Base-by-base conservation (phyloP, 2,888 invertebrate species). In the Ornithoptera priamus region DNA sequence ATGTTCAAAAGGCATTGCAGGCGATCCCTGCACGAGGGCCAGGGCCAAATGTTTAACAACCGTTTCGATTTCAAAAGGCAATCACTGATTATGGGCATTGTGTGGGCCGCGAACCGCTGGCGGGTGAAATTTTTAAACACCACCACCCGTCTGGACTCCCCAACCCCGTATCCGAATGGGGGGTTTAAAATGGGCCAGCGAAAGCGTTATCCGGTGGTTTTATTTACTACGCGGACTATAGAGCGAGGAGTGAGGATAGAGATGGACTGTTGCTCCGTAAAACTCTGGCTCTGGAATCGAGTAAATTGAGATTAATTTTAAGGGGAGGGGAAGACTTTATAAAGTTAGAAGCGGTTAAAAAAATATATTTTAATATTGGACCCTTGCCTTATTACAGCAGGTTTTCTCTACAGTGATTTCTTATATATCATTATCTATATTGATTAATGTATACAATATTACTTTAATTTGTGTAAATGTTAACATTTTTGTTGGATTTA, bases 31-130 rank as follows among this genome's bases (percentile, higher is more conserved):
- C 53, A 64, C 72, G 69, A 72, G 46, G 18, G 18, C 71, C 73
- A 82, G 84, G 39, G 56, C 59, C 60, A 84, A 68, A 85, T 82
- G 85, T 82, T 82, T 84, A 90, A 88, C 85, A 82, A 87, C 83
- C 88, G 90, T 89, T 88, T 91, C 88, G 85, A 90, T 92, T 90
- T 89, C 92, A 91, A 90, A 91, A 89, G 89, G 89, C 89, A 85
- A 92, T 92, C 88, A 86, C 82, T 90, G 90, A 92, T 92, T 90
- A 88, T 82, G 85, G 80, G 80, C 84, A 90, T 90, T 90, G 90
- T 89, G 81, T 78, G 81, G 80, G 77, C 74, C 67, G 74, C 75
- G 83, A 85, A 75, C 76, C 87, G 86, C 81, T 84, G 87, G 89
- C 75, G 89, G 85, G 88, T 90, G 87, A 92, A 91, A 92, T 90